Evolutionary conservation across 2,797 vertebrate genomes (phyloP).

Genomic region (Ateles fusciceps): DNA sequence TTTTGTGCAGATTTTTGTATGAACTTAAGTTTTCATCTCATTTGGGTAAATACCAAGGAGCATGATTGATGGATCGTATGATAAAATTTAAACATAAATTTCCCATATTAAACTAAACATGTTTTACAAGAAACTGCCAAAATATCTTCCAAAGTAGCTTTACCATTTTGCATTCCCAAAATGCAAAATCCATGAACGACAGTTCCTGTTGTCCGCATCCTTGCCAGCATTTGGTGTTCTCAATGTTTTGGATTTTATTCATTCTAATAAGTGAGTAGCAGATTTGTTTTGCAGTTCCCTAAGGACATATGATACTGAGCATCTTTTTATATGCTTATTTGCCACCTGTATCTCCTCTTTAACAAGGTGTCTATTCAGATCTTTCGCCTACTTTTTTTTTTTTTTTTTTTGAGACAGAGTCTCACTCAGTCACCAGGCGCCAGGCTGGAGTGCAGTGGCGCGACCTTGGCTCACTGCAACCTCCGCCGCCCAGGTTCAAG

Average conservation of each 20-base stretch:
- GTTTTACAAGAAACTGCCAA: background rate
- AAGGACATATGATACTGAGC: background rate
- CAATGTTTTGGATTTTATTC: background rate
- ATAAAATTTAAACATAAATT: background rate
- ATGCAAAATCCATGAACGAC: background rate
- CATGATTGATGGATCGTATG: background rate
- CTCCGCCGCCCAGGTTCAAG: too few relatives aligned
- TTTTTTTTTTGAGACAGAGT: too few relatives aligned
- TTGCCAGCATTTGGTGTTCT: background rate
- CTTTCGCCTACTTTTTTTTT: background rate
- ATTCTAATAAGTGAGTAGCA: background rate
- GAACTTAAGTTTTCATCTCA: background rate
- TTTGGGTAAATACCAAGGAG: background rate
- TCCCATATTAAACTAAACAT: too few relatives aligned
- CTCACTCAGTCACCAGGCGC: too few relatives aligned
- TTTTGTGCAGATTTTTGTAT: background rate
- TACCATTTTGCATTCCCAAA: background rate
- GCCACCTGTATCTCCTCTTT: background rate
- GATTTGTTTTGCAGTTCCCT: background rate
- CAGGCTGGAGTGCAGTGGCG: too few relatives aligned
- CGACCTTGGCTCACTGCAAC: too few relatives aligned
- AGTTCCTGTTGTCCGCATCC: background rate
- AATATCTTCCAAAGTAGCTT: background rate
- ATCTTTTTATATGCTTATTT: background rate
- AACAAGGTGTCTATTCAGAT: background rate